Evolutionary conservation across 35 echinoderm and acorn worm species (phyloP).

Genomic region (Ophiothrix spiculata): DNA sequence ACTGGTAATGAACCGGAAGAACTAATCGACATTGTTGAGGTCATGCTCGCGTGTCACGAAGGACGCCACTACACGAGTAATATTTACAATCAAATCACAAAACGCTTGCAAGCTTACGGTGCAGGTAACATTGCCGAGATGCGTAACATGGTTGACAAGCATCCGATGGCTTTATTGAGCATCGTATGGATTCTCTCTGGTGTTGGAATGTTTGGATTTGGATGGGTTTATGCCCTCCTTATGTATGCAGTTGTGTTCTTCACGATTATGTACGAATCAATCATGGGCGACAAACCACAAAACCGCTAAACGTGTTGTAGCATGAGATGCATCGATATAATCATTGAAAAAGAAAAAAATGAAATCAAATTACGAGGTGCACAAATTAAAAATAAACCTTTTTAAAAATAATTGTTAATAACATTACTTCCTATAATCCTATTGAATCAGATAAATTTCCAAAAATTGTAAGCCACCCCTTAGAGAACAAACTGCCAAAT

Average conservation of each 20-base stretch:
- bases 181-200: neutral
- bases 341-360: no score
- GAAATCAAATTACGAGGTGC: no score
- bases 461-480: no score
- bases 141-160: neutral
- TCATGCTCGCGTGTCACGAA: neutral
- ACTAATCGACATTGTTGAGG: neutral
- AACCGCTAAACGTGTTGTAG: no score
- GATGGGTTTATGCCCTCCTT: neutral
- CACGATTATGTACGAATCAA: neutral
- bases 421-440: no score
- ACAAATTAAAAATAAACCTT: no score
- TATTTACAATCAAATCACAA: neutral
- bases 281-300: no score
- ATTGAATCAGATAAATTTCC: no score
- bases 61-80: neutral
- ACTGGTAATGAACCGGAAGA: neutral
- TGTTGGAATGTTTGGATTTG: conserved; percentile 1
- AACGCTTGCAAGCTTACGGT: neutral
- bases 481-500: no score
- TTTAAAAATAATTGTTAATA: no score
- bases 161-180: neutral
- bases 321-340: no score
- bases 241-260: neutral
- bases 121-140: neutral